A percentile compares a stretch with the other conserved stretches of the same genome.
Evolutionary conservation across 2,888 invertebrate species (phyloP).

Genomic region (Ephialtes manifestator): DNA sequence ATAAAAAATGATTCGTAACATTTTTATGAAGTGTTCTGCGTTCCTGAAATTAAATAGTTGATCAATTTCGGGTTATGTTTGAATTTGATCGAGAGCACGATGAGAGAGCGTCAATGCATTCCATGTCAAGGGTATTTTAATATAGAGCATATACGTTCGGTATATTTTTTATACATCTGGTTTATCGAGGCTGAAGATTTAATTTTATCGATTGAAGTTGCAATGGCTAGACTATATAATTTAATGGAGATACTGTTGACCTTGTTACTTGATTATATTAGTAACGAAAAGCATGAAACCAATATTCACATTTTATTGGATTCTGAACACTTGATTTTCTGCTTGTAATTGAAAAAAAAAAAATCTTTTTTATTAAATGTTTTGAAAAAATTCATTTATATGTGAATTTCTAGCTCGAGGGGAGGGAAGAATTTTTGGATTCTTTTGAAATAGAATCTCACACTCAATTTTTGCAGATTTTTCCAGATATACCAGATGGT

Average conservation of each 20-base stretch:
- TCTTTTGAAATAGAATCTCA: too few relatives aligned
- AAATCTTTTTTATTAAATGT: background rate
- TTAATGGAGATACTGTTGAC: background rate
- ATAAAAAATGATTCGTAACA: background rate
- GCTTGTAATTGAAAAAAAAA: background rate
- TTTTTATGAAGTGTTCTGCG: background rate
- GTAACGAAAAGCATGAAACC: background rate
- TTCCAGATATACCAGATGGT: too few relatives aligned
- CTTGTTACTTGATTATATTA: background rate
- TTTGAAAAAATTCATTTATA: too few relatives aligned
- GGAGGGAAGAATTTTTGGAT: too few relatives aligned
- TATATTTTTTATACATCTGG: too few relatives aligned
- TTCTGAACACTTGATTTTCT: background rate
- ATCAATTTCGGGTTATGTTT: background rate
- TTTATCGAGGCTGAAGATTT: background rate
- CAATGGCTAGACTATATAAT: background rate
- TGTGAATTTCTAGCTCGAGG: too few relatives aligned
- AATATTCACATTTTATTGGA: background rate
- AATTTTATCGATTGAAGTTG: background rate
- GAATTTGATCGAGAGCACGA: too few relatives aligned
- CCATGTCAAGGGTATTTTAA: too few relatives aligned
- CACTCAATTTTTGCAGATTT: too few relatives aligned
- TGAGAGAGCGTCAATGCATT: too few relatives aligned
- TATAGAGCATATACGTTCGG: too few relatives aligned
- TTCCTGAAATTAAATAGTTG: background rate